Base-by-base conservation (phyloP, 1,140 invertebrate species). In the Diuraphis noxia region DNA sequence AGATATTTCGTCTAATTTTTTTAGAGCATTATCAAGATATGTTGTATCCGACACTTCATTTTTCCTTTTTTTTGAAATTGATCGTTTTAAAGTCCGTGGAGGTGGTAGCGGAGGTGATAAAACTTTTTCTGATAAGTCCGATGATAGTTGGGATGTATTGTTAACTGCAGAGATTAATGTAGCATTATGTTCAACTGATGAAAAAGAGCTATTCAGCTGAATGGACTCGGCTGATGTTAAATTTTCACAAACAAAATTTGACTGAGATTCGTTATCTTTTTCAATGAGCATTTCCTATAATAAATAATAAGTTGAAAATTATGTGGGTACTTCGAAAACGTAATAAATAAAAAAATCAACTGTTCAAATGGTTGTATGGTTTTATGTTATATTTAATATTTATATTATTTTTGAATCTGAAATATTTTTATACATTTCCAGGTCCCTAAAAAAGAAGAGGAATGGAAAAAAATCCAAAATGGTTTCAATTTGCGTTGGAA, bases 391-490 rank as follows among this genome's bases (percentile, higher is more conserved):
- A 72, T n/a, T 72, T 72, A 72, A 30, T 72, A 72, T 30, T 72
- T 72, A 34, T 72, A 30, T 72, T 72, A 72, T n/a, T 72, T 72
- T 72, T n/a, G 10, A 72, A 72, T 72, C 56, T 72, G 30, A 72
- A 30, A 72, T 72, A 72, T 84, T 84, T 84, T 84, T 84, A 84
- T 84, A 25, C 46, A 56, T 49, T 92, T 92, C 40, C 92, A 93
- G 93, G 92, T 91, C n/a, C 92, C 92, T 40, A 92, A 43, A 41
- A 77, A 30, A 52, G 92, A 91, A 92, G 87, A 88, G 46, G 92
- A 93, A 89, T 94, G 93, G 93, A 93, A 93, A 84, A 46, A 84
- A 84, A 93, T 93, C 34, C 93, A 93, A 84, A 92, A 88, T n/a
- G n/a, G n/a, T n/a, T n/a, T n/a, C n/a, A n/a, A n/a, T n/a, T n/a